A percentile compares a stretch with the other conserved stretches of the same genome.
phyloP scores from a whole-genome alignment of 2,888 invertebrate genomes.

The Tetheella fluctuosa region DNA sequence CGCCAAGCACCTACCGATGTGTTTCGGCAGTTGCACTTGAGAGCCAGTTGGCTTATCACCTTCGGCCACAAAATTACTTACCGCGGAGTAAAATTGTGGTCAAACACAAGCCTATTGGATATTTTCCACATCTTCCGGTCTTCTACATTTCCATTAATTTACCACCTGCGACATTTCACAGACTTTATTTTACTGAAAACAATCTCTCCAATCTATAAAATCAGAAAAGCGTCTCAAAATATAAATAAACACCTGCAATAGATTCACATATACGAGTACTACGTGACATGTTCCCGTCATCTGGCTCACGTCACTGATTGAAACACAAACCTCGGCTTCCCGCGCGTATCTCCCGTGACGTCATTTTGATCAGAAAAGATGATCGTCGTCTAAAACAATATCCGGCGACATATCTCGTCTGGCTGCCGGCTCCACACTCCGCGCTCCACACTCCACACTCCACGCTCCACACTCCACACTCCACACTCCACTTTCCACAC shows the following conservation, averaged over 20 bases:
- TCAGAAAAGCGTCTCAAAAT: too few species aligned
- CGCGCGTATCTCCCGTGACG: not conserved
- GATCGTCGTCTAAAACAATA: conserved; percentile 7
- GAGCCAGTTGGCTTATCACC: too few species aligned
- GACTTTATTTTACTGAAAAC: too few species aligned
- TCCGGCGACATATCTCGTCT: not conserved
- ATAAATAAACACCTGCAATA: too few species aligned
- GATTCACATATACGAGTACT: not conserved
- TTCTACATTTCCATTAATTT: not conserved
- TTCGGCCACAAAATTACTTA: too few species aligned
- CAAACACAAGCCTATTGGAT: too few species aligned
- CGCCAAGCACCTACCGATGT: too few species aligned
- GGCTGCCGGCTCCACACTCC: not conserved
- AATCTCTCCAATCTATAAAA: too few species aligned
- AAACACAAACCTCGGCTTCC: not conserved
- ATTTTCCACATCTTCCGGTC: not conserved
- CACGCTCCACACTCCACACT: not conserved
- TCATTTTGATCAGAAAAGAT: not conserved
- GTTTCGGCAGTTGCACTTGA: too few species aligned
- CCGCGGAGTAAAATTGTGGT: too few species aligned
- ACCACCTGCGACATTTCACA: not conserved
- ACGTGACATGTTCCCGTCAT: not conserved
- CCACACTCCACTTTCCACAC: not conserved
- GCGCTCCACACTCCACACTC: too few species aligned
- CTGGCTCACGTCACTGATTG: not conserved